phyloP scores from a whole-genome alignment of 2,888 invertebrate species.

The Megastigmus dorsalis region DNA sequence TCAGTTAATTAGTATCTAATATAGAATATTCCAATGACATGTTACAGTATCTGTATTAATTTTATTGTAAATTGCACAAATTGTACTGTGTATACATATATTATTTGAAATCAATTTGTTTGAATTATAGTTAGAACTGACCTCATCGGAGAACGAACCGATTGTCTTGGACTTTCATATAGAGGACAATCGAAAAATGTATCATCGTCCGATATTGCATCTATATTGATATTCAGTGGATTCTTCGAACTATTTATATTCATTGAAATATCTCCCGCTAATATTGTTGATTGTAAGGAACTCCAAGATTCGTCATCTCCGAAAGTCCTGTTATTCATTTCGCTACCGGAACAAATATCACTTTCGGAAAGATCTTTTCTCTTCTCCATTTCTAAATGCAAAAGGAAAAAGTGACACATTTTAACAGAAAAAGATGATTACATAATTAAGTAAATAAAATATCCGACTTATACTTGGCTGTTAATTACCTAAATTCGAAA shows the following conservation, averaged over 20 bases:
- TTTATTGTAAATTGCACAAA: too few species aligned
- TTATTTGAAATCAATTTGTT: too few species aligned
- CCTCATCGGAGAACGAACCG: neutral
- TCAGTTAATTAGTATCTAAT: too few species aligned
- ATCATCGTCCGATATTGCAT: constrained; percentile 23
- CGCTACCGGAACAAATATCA: constrained; percentile 6
- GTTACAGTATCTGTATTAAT: too few species aligned
- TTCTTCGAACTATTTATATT: too few species aligned
- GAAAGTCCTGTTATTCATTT: constrained; percentile 28
- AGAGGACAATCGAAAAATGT: constrained; percentile 20
- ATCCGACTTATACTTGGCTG: too few species aligned
- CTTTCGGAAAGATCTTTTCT: neutral
- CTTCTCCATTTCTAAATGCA: constrained; percentile 8
- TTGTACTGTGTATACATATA: too few species aligned
- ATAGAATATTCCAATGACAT: too few species aligned
- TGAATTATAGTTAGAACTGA: constrained; percentile 2
- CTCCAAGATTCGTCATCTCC: constrained; percentile 34
- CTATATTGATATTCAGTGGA: constrained; percentile 24
- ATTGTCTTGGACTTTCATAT: neutral
- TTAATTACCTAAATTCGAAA: too few species aligned
- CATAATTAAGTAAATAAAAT: too few species aligned
- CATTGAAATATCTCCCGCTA: constrained; percentile 7
- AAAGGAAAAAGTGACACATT: too few species aligned
- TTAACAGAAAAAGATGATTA: too few species aligned
- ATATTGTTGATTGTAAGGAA: constrained; percentile 32